Evolutionary conservation across 37 sponge, comb jelly and placozoan genomes (phyloP).

Genomic region (Cliona cf. orientalis): DNA sequence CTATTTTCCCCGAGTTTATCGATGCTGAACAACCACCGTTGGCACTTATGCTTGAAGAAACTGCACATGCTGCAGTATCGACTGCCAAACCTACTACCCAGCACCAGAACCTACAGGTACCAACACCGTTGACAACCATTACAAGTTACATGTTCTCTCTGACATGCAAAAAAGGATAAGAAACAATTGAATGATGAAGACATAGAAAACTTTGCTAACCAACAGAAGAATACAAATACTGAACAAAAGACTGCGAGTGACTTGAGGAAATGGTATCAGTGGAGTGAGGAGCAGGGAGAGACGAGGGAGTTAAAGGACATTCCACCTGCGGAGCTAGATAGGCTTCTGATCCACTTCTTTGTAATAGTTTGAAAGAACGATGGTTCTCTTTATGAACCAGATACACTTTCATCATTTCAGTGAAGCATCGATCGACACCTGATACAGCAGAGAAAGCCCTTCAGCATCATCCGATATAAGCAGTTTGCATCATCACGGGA

Average conservation of each 20-base stretch:
- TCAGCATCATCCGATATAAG: conserved; percentile 3
- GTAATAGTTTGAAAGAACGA: background rate
- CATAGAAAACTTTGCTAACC: background rate
- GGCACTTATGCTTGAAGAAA: too few relatives aligned
- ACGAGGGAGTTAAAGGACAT: conserved; percentile 5
- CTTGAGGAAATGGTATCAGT: conserved; percentile 4
- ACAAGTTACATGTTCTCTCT: too few relatives aligned
- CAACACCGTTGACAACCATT: too few relatives aligned
- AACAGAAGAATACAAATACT: conserved; percentile 2
- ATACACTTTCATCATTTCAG: background rate
- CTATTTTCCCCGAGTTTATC: too few relatives aligned
- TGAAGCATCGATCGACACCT: conserved; percentile 21
- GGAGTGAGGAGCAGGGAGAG: background rate
- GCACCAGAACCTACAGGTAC: too few relatives aligned
- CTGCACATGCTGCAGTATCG: too few relatives aligned
- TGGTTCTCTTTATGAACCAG: conserved; percentile 4
- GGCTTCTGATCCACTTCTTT: conserved; percentile 7
- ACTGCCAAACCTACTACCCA: too few relatives aligned
- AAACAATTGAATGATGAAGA: conserved; percentile 1
- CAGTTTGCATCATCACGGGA: conserved; percentile 1
- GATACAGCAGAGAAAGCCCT: background rate
- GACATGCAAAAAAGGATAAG: too few relatives aligned
- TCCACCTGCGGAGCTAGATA: background rate
- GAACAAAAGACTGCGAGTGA: background rate
- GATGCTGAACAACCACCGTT: too few relatives aligned